Evolutionary conservation across 2,113 vertebrate genomes (phyloP), one percentile per base, ranked within the genome.

Genomic region (Enhydra lutris): DNA sequence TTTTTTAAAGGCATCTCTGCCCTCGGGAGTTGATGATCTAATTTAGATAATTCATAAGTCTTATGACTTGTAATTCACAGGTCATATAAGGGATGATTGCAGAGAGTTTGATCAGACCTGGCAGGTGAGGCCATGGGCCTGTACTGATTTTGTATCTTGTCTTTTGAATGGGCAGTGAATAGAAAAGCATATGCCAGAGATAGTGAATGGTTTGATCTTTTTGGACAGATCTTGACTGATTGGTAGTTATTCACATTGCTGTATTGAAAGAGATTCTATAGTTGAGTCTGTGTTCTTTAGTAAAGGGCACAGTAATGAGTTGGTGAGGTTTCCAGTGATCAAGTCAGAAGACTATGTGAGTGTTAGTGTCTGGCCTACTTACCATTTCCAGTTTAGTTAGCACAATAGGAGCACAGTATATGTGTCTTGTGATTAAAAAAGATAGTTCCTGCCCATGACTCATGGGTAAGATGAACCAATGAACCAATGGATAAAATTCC

Each of bases 301-400:
- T 79, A 81, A 95, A 82, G 12, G 55, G 6, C 31, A 50, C 6
- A 17, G 34, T 86, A n/a, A 65, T 74, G 9, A 55, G 36, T 18
- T 74, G 23, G 4, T 89, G 23, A 91, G 93, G 8, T 65, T 87
- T 94, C 36, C 39, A 50, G 1, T 50, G 34, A 90, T 31, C 18
- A n/a, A 86, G 20, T 73, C 76, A 39, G 63, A 89, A 78, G 36
- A 59, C 23, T 65, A 17, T 26, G 83, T 7, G 34, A 96, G 4
- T 34, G 20, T 82, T 65, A 95, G 36, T 31, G 59, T 97, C 65
- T 92, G 89, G 7, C 26, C 13, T 74, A 24, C 29, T 69, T 89
- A 86, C 20, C 23, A 76, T 96, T 96, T 94, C 15, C 76, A 34
- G 17, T 63, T 97, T 89, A 61, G 9, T 87, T 82, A 73, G 57